phyloP scores from a whole-genome alignment of 2,113 vertebrate genomes.

The Clarias macrocephalus region DNA sequence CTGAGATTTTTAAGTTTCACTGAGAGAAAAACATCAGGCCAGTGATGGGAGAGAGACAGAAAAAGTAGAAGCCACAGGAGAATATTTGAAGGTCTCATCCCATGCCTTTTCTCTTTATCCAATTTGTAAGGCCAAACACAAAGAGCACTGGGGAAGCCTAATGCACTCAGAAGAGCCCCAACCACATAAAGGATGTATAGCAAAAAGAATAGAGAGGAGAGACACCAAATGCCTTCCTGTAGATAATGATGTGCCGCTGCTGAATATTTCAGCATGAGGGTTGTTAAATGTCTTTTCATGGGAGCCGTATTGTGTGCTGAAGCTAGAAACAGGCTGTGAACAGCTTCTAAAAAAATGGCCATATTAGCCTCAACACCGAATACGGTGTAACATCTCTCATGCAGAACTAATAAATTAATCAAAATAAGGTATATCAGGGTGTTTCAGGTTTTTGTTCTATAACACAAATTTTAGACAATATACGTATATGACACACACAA shows the following conservation, averaged over 20 bases:
- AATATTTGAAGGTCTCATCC: conserved; percentile 27
- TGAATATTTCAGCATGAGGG: conserved; percentile 45
- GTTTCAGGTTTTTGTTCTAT: neutral
- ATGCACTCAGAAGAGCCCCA: conserved; percentile 39
- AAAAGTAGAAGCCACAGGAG: neutral
- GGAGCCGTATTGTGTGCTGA: neutral
- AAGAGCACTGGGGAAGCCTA: conserved; percentile 32
- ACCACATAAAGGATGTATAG: conserved; percentile 36
- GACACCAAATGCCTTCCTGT: neutral
- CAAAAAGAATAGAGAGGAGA: neutral
- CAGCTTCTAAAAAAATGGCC: neutral
- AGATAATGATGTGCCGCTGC: conserved; percentile 45
- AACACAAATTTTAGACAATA: neutral
- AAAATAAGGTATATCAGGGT: neutral
- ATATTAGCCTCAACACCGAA: neutral
- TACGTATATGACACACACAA: neutral
- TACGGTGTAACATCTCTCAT: neutral
- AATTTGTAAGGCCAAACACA: conserved; percentile 15
- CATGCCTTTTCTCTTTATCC: conserved; percentile 22
- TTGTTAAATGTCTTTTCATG: conserved; percentile 40
- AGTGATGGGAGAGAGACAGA: neutral
- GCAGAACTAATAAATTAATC: conserved; percentile 14
- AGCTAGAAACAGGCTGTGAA: neutral
- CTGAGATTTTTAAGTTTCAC: neutral
- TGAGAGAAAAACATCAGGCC: neutral